Percentiles rank a stretch among this genome's conserved stretches.
These are phyloP conservation scores for Mirounga angustirostris DNA, from an alignment of 2,113 vertebrate species.

Conservation along the genomic window DNA sequence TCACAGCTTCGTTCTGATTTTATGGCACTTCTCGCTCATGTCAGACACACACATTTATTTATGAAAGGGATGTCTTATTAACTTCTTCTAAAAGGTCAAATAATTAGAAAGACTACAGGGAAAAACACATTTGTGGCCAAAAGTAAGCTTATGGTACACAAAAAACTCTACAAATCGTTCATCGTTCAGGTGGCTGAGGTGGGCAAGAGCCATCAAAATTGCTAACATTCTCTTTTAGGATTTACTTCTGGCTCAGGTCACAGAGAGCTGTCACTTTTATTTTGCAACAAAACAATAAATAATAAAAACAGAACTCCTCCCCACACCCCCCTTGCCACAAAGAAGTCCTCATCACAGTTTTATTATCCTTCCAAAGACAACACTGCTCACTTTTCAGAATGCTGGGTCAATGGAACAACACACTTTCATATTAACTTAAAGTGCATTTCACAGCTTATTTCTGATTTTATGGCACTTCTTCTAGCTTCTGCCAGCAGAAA, in stretches of 20 bases:
- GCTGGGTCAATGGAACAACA: slow-evolving; percentile 57
- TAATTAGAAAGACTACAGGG: slow-evolving; percentile 19
- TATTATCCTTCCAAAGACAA: slow-evolving; percentile 74
- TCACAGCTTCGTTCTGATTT: slow-evolving; percentile 82
- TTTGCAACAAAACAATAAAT: slow-evolving; percentile 69
- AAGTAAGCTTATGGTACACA: not conserved
- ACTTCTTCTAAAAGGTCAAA: slow-evolving; percentile 29
- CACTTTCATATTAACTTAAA: slow-evolving; percentile 79
- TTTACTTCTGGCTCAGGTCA: slow-evolving; percentile 63
- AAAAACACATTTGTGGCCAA: not conserved
- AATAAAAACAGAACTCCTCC: slow-evolving; percentile 9
- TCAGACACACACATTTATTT: not conserved
- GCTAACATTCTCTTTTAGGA: not conserved
- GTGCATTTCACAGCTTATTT: slow-evolving; percentile 77
- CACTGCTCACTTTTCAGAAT: slow-evolving; percentile 46
- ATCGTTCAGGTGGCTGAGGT: not conserved
- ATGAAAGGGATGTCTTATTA: slow-evolving; percentile 46
- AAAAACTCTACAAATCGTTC: not conserved
- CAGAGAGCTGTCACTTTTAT: slow-evolving; percentile 41
- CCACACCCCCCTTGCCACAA: not conserved
- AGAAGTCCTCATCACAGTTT: slow-evolving; percentile 45
- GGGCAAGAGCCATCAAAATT: not conserved
- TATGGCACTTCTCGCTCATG: slow-evolving; percentile 54
- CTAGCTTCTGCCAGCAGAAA: slow-evolving; percentile 66
- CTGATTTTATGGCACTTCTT: slow-evolving; percentile 78